Conservation (phyloP, 1,140 invertebrate genomes). For the Conopomorpha cramerella region DNA sequence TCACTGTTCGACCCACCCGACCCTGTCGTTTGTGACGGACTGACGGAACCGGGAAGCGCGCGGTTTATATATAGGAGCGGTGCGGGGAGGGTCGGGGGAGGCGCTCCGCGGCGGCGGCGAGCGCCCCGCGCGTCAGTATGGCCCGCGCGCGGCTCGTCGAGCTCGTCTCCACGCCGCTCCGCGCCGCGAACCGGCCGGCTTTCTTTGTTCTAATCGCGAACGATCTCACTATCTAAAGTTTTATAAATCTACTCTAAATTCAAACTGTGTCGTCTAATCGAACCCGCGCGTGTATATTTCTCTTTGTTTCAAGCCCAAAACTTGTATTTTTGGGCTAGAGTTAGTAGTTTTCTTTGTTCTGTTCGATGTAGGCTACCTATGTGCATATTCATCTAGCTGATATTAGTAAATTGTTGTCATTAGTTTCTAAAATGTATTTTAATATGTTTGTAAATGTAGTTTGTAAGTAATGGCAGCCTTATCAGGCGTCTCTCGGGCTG, state of each 20-base stretch:
- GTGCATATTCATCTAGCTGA: too few species aligned
- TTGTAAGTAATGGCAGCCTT: too few species aligned
- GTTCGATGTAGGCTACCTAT: too few species aligned
- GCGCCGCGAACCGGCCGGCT: conserved; percentile 17
- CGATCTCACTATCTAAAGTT: background rate
- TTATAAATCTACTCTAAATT: background rate
- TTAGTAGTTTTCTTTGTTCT: background rate
- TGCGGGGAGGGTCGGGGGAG: conserved; percentile 31
- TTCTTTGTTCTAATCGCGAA: conserved; percentile 31
- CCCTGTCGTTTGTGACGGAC: conserved; percentile 51
- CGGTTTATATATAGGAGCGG: conserved; percentile 35
- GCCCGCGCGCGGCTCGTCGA: conserved; percentile 13
- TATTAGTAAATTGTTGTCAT: too few species aligned
- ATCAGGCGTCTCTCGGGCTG: too few species aligned
- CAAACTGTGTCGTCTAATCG: conserved; percentile 2
- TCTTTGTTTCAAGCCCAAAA: background rate
- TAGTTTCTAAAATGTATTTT: too few species aligned
- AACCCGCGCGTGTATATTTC: too few species aligned
- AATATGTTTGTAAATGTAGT: too few species aligned
- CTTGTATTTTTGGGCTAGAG: background rate
- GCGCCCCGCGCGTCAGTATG: conserved; percentile 37
- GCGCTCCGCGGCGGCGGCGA: conserved; percentile 30
- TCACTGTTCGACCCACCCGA: conserved; percentile 41
- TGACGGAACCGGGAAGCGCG: conserved; percentile 25
- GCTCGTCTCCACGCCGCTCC: conserved; percentile 21